These are phyloP conservation scores for Pollenia labialis DNA, from an alignment of 2,888 invertebrate species.

Conservation along the genomic window DNA sequence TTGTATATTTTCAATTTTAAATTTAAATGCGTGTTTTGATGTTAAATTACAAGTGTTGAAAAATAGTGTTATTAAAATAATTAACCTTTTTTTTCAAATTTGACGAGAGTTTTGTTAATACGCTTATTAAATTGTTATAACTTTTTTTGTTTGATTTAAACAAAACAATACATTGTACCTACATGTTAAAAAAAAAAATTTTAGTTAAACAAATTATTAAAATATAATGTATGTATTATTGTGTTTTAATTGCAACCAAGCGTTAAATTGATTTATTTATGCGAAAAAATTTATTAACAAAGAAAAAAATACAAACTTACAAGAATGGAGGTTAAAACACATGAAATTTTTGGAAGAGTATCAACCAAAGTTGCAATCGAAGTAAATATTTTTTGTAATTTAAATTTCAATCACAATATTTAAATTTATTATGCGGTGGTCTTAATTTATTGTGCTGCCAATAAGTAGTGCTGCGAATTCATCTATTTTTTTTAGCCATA, in stretches of 20 bases:
- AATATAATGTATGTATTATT: slow-evolving; percentile 48
- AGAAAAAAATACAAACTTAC: slow-evolving; percentile 6
- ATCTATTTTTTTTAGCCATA: too few species aligned
- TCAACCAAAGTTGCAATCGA: slow-evolving; percentile 68
- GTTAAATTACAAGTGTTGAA: slow-evolving; percentile 54
- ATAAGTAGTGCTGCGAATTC: too few species aligned
- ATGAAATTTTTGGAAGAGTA: slow-evolving; percentile 61
- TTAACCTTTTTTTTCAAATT: slow-evolving; percentile 12
- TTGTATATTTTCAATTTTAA: neutral
- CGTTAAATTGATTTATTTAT: slow-evolving; percentile 54
- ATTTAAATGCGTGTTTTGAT: slow-evolving; percentile 56
- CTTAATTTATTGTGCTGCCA: too few species aligned
- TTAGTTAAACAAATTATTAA: slow-evolving; percentile 15
- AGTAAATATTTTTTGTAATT: slow-evolving; percentile 54
- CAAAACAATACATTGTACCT: neutral
- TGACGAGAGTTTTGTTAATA: slow-evolving; percentile 34
- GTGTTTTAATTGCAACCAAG: slow-evolving; percentile 52
- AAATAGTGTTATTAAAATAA: slow-evolving; percentile 56
- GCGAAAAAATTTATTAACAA: slow-evolving; percentile 32
- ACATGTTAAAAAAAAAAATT: neutral
- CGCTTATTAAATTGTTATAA: slow-evolving; percentile 41
- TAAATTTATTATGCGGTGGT: neutral
- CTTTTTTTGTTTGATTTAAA: slow-evolving; percentile 38
- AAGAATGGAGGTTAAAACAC: slow-evolving; percentile 69
- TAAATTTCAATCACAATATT: neutral